These are phyloP conservation scores for Caenorhabditis sp. DNA, from an alignment of 2,888 invertebrate species.

Conservation along the genomic window DNA sequence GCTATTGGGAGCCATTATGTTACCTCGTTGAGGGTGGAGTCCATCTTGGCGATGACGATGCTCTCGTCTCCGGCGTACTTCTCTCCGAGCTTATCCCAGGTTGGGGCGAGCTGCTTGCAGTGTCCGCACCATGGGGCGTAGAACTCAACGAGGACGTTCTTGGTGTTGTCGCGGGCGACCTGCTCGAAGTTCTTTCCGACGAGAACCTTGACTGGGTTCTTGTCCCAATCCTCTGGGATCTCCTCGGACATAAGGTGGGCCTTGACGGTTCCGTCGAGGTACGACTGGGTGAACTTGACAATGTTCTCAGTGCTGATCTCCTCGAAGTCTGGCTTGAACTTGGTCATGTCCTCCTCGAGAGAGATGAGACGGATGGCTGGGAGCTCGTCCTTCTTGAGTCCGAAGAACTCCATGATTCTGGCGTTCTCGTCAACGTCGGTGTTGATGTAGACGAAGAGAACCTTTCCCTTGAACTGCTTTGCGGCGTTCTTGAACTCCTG, in stretches of 20 bases:
- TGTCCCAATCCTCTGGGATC: conserved; percentile 96
- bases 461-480: conserved; percentile 90
- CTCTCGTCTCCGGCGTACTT: conserved; percentile 88
- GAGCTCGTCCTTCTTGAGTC: conserved; percentile 90
- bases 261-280: conserved; percentile 93
- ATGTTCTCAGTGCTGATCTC: conserved; percentile 84
- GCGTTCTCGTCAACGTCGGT: conserved; percentile 95
- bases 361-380: conserved; percentile 85
- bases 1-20: background rate
- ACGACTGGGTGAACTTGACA: conserved; percentile 89
- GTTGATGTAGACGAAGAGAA: conserved; percentile 95
- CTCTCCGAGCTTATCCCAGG: conserved; percentile 95
- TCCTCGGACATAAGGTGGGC: conserved; percentile 95
- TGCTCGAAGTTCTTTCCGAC: conserved; percentile 95
- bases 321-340: conserved; percentile 89
- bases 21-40: conserved; percentile 96
- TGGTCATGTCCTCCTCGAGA: conserved; percentile 96
- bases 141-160: conserved; percentile 97
- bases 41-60: conserved; percentile 97
- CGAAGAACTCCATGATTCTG: conserved; percentile 98
- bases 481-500: conserved; percentile 89
- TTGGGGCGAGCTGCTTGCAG: conserved; percentile 96
- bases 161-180: conserved; percentile 89
- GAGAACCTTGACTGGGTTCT: conserved; percentile 90
- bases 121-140: conserved; percentile 86